Percentiles rank a stretch among this genome's conserved stretches.
Conservation (phyloP, 2,113 vertebrate genomes). For the Falco punctatus region DNA sequence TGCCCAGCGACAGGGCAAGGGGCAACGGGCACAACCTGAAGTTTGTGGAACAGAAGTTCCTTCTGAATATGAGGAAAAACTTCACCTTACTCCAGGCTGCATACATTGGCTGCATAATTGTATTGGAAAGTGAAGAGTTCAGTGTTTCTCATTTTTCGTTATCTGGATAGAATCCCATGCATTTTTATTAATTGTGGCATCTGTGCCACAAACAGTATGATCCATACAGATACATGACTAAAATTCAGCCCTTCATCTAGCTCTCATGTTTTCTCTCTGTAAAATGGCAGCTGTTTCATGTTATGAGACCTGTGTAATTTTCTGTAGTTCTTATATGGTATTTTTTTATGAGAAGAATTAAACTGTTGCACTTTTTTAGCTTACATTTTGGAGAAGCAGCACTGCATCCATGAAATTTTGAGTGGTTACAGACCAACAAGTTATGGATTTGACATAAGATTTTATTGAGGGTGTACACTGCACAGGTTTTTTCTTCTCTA, state of each 20-base stretch:
- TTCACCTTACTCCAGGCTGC: conserved; percentile 75
- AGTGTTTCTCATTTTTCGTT: not conserved
- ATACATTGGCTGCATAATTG: conserved; percentile 67
- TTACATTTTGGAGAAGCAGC: not conserved
- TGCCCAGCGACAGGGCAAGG: too few relatives aligned
- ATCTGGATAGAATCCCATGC: not conserved
- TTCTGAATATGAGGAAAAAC: conserved; percentile 64
- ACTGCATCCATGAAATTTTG: not conserved
- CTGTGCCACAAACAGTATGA: not conserved
- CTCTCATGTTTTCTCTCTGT: not conserved
- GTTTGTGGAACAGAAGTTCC: too few relatives aligned
- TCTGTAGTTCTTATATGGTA: not conserved
- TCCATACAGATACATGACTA: not conserved
- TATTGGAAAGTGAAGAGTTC: conserved; percentile 64
- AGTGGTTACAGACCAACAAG: not conserved
- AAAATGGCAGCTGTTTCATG: not conserved
- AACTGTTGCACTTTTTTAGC: not conserved
- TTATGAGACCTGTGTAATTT: not conserved
- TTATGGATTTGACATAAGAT: not conserved
- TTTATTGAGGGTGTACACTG: not conserved
- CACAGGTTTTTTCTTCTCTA: not conserved
- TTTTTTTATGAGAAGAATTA: not conserved
- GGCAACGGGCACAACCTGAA: too few relatives aligned
- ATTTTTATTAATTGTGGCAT: not conserved
- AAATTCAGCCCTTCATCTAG: not conserved